Evolutionary conservation across 2,113 vertebrate species (phyloP), one percentile per base, ranked within the genome.

Genomic region (Xiphorhynchus elegans): DNA sequence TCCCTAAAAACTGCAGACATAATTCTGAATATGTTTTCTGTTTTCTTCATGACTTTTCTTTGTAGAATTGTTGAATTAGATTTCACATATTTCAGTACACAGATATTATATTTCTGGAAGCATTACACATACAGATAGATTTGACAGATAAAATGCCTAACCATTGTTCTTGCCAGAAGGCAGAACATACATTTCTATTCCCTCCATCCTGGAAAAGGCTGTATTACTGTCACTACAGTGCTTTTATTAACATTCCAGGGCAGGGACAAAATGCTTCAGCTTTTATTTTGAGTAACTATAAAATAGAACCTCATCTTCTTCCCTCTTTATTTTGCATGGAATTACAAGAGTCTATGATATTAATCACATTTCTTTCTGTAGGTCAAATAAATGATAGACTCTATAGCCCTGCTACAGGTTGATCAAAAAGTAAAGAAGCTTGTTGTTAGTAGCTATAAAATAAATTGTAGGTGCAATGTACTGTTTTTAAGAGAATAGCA

Each of bases 171-270:
- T 0, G 2, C 79, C 94, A 95, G 85, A 97, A 97, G 90, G 94
- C 66, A 93, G 58, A 92, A 73, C 67, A 80, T 67, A 91, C 6
- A 4, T 79, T 96, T 84, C 80, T 89, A 42, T 56, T 92, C 31
- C 40, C 72, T 82, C 66, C 49, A 62, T 77, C 74, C 77, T 84
- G 74, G 46, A 94, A 94, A 89, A 92, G 63, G 62, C 31, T 87
- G 44, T 19, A n/a, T 63, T 93, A 87, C 73, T 93, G 87, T 93
- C 80, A 95, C 72, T 84, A 78, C 58, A 66, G n/a, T 84, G 76
- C 28, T 95, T 95, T 87, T 92, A 87, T 87, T 79, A 95, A 87
- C 64, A 94, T 95, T 85, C 33, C 25, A 85, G 66, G 11, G 66
- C 49, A 93, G 58, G 87, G 49, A 94, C 50, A 91, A 91, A 86